A percentile compares a stretch with the other conserved stretches of the same genome.
These are phyloP conservation scores for Mystacornis crossleyi DNA, from an alignment of 2,113 vertebrate genomes.

Conservation along the genomic window DNA sequence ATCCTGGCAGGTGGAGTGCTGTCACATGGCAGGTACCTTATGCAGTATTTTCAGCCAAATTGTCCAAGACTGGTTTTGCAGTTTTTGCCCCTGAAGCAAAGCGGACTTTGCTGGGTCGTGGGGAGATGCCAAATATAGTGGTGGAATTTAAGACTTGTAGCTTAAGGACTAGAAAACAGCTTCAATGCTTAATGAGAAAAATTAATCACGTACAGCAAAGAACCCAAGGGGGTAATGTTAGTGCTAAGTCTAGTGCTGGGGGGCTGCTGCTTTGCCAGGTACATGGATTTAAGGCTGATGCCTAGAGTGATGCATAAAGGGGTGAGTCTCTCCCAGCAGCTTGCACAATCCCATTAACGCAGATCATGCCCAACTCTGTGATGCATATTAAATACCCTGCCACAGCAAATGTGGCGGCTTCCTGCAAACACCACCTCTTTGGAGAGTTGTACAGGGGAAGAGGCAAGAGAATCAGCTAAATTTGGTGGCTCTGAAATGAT, in stretches of 20 bases:
- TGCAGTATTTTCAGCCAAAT: not conserved
- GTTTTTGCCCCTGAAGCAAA: not conserved
- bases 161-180: not conserved
- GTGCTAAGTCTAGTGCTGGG: not conserved
- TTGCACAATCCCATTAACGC: not conserved
- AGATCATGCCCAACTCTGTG: not conserved
- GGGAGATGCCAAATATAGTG: not conserved
- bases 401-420: not conserved
- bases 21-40: not conserved
- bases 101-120: not conserved
- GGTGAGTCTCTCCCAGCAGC: not conserved
- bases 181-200: not conserved
- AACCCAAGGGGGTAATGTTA: too few relatives aligned
- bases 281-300: not conserved
- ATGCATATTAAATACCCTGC: not conserved
- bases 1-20: not conserved
- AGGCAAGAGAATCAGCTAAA: not conserved
- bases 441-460: not conserved
- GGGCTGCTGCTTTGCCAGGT: not conserved
- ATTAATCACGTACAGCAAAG: not conserved
- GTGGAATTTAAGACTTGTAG: not conserved
- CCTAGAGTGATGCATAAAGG: not conserved
- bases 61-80: not conserved
- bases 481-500: not conserved
- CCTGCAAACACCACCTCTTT: not conserved